These are phyloP conservation scores for Sceloporus tristichus DNA, from an alignment of 2,113 vertebrate species.

Conservation along the genomic window DNA sequence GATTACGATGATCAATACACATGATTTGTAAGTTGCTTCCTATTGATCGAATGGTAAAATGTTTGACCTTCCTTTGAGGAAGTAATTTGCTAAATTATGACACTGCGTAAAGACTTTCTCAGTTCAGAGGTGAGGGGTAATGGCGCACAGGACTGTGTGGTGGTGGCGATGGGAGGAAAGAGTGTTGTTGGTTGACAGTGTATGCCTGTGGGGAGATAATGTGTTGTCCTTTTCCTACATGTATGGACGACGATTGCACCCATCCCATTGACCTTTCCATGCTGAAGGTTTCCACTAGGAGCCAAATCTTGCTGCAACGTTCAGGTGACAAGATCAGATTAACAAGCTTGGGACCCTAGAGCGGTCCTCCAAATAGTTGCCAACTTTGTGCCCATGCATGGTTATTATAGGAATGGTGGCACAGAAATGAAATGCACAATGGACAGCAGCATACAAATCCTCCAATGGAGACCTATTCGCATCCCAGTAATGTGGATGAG, in stretches of 20 bases:
- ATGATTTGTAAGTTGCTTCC: constrained; percentile 91
- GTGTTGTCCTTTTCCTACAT: constrained; percentile 20
- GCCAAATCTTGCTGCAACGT: background rate
- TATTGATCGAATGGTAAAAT: constrained; percentile 88
- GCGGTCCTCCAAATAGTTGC: too few relatives aligned
- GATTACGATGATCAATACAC: constrained; percentile 90
- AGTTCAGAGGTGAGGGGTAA: constrained; percentile 76
- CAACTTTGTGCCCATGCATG: too few relatives aligned
- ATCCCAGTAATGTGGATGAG: too few relatives aligned
- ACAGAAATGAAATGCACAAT: too few relatives aligned
- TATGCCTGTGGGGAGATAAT: background rate
- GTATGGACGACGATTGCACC: constrained; percentile 11
- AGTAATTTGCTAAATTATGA: constrained; percentile 83
- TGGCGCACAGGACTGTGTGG: constrained; percentile 49
- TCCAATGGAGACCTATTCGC: too few relatives aligned
- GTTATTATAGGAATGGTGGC: too few relatives aligned
- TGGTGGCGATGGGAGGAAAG: too few relatives aligned
- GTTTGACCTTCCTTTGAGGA: constrained; percentile 86
- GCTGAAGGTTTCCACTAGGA: background rate
- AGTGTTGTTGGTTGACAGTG: background rate
- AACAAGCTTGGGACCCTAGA: too few relatives aligned
- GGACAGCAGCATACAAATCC: too few relatives aligned
- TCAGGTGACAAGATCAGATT: background rate
- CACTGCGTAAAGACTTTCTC: constrained; percentile 73
- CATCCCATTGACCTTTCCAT: constrained; percentile 46